Evolutionary conservation across 2,113 vertebrate species (phyloP), one percentile per base, ranked within the genome.

Genomic region (Sarotherodon lohbergeri): DNA sequence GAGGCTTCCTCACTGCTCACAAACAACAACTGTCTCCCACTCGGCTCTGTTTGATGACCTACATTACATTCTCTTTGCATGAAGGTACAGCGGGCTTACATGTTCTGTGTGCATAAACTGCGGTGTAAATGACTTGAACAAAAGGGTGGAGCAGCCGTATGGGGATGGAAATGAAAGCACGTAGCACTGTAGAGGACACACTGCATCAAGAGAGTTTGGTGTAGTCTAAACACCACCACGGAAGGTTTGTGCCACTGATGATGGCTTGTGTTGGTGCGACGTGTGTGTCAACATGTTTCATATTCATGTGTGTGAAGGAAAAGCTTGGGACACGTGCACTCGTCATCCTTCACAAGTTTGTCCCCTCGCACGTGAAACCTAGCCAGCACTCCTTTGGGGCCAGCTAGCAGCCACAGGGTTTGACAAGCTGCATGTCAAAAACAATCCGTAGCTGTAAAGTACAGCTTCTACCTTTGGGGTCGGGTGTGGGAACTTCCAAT

Each of bases 11-110:
- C 85, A 24, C 87, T 68, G 89, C 92, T 91, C 93, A 82, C 87
- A 95, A 96, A 95, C 94, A 95, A 94, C 93, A 86, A 86, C 89
- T 43, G 92, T 87, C 91, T 91, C 91, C 94, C 93, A 90, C 92
- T 88, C 90, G 86, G 78, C 86, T 92, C 89, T 83, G 95, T 95
- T 96, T 96, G 95, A 96, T 95, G 94, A 95, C 92, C 94, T 95
- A 96, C 93, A 96, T 96, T 95, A 96, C 94, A 94, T 96, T 95
- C 87, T 89, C 93, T 95, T 93, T 94, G 96, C 90, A 56, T 89
- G 90, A 90, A 84, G 90, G 88, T 92, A 92, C 93, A 92, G 92
- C 76, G 16, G 91, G 91, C 93, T 93, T 90, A 92, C 93, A 95
- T 92, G 94, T 93, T 87, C 91, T 85, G 91, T 89, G 94, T 89